Percentiles rank a stretch among this genome's conserved stretches.
These are phyloP conservation scores for Drosophila kokeensis DNA, from an alignment of 2,888 invertebrate species.

Conservation along the genomic window DNA sequence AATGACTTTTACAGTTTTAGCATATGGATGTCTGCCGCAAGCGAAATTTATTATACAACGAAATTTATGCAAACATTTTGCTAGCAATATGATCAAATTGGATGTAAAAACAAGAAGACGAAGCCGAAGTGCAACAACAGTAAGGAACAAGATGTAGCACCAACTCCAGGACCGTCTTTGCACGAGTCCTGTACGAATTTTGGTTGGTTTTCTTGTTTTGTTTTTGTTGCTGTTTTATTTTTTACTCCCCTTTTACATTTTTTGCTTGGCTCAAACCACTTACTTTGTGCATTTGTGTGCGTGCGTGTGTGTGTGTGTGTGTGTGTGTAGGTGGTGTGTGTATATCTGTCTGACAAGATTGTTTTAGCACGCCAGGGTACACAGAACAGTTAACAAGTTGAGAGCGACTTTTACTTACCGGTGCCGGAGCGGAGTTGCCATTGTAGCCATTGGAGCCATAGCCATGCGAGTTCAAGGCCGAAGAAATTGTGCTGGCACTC, in stretches of 20 bases:
- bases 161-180: constrained; percentile 30
- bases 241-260: constrained; percentile 8
- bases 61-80: constrained; percentile 74
- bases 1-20: constrained; percentile 68
- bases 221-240: neutral
- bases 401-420: constrained; percentile 74
- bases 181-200: constrained; percentile 1
- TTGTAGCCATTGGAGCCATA: constrained; percentile 82
- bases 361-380: constrained; percentile 57
- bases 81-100: constrained; percentile 74
- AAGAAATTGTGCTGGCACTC: constrained; percentile 90
- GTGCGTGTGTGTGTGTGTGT: constrained; percentile 20
- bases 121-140: neutral
- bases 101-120: constrained; percentile 57
- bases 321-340: constrained; percentile 23
- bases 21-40: constrained; percentile 58
- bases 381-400: constrained; percentile 31
- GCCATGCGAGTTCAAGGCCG: constrained; percentile 88
- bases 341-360: constrained; percentile 54
- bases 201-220: constrained; percentile 1
- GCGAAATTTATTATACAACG: constrained; percentile 46
- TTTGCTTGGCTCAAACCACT: constrained; percentile 26
- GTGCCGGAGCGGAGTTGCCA: constrained; percentile 73
- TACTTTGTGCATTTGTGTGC: constrained; percentile 44
- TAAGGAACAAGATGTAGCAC: constrained; percentile 4